Conservation (phyloP, 2,888 invertebrate species). For the Tetropium fuscum region DNA sequence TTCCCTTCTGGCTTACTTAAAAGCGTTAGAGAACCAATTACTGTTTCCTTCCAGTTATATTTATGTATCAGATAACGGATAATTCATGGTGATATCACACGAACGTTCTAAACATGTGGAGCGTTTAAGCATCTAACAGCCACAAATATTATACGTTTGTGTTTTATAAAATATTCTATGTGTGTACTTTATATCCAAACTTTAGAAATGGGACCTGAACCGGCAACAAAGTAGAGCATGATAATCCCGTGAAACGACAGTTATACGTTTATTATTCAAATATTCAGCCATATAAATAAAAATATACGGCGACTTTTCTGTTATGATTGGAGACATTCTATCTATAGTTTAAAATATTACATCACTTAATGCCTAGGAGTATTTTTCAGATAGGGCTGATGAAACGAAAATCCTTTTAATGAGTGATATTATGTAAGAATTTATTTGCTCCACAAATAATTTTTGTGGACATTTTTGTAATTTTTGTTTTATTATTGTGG, state of each 20-base stretch:
- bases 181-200: slow-evolving; percentile 3
- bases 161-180: slow-evolving; percentile 17
- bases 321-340: neutral
- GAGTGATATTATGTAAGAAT: no score
- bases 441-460: no score
- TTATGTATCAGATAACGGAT: slow-evolving; percentile 48
- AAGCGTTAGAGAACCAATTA: slow-evolving; percentile 49
- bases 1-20: slow-evolving; percentile 38
- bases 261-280: neutral
- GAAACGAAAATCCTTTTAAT: no score
- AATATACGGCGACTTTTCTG: neutral
- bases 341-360: neutral
- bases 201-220: slow-evolving; percentile 3
- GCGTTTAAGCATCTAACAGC: slow-evolving; percentile 5
- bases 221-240: slow-evolving; percentile 2
- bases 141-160: neutral
- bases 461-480: no score
- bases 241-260: neutral
- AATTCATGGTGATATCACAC: slow-evolving; percentile 36
- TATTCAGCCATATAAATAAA: neutral
- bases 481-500: no score
- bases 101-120: slow-evolving; percentile 30
- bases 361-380: no score
- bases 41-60: slow-evolving; percentile 48
- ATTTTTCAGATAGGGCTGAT: no score